Evolutionary conservation across 2,888 invertebrate genomes (phyloP).

Genomic region (Noctua janthina): DNA sequence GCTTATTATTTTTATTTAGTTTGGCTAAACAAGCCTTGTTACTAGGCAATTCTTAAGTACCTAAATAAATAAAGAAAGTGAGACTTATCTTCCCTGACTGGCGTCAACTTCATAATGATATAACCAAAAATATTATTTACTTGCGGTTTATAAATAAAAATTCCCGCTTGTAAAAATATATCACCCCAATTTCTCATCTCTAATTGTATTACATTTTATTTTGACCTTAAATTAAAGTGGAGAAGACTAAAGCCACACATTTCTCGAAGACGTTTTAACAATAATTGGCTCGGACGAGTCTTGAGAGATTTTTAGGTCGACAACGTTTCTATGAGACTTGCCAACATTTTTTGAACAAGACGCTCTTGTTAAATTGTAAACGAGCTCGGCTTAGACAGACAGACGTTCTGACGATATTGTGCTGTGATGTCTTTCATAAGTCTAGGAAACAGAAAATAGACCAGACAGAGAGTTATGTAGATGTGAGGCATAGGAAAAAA

Average conservation of each 20-base stretch:
- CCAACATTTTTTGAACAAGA: conserved; percentile 65
- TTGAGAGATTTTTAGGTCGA: conserved; percentile 65
- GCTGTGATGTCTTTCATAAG: conserved; percentile 34
- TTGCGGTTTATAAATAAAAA: conserved; percentile 4
- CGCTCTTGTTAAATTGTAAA: conserved; percentile 61
- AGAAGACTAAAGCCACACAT: conserved; percentile 53
- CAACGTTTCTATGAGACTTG: conserved; percentile 59
- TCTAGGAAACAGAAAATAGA: conserved; percentile 18
- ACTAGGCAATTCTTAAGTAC: not conserved
- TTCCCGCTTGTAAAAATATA: not conserved
- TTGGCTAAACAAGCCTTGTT: not conserved
- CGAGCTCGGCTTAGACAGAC: conserved; percentile 47
- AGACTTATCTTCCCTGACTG: not conserved
- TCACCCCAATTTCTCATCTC: not conserved
- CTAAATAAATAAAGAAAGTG: not conserved
- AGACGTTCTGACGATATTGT: conserved; percentile 50
- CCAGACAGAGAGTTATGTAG: not conserved
- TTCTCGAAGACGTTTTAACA: conserved; percentile 58
- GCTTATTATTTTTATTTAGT: not conserved
- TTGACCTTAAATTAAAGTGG: conserved; percentile 35
- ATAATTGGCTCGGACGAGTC: conserved; percentile 63
- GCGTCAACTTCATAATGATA: not conserved
- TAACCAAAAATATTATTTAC: not conserved
- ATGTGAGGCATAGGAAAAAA: not conserved
- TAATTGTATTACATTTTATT: conserved; percentile 54